phyloP scores from a whole-genome alignment of 1,140 invertebrate species.

The Yoshiicerus persimilis region DNA sequence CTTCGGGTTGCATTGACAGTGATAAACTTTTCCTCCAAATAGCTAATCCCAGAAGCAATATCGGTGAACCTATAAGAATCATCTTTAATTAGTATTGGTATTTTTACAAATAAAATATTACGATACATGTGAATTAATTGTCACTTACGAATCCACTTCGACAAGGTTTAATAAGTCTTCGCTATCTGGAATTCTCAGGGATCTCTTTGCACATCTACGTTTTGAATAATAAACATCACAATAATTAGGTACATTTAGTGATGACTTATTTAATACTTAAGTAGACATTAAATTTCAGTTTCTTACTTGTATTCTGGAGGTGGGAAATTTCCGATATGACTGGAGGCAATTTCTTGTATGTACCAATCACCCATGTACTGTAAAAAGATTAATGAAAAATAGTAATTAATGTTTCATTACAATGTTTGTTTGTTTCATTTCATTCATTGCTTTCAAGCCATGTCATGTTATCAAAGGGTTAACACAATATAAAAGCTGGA shows the following conservation, averaged over 20 bases:
- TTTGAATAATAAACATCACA: not conserved
- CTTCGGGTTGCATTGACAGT: not conserved
- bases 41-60: not conserved
- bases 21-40: not conserved
- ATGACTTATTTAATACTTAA: not conserved
- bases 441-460: no score
- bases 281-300: not conserved
- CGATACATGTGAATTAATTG: no score
- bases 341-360: constrained; percentile 4
- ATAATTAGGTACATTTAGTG: not conserved
- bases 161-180: not conserved
- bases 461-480: no score
- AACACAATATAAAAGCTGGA: no score
- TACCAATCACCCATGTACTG: constrained; percentile 38
- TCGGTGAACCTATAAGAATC: not conserved
- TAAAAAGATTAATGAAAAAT: no score
- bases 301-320: not conserved
- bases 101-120: not conserved
- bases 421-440: no score
- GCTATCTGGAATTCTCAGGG: not conserved
- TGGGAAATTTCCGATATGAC: constrained; percentile 33
- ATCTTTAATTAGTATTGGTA: not conserved
- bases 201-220: not conserved
- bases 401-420: no score
- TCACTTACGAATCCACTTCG: not conserved